Conservation (phyloP, 2,113 vertebrate species). For the Mus spicilegus region DNA sequence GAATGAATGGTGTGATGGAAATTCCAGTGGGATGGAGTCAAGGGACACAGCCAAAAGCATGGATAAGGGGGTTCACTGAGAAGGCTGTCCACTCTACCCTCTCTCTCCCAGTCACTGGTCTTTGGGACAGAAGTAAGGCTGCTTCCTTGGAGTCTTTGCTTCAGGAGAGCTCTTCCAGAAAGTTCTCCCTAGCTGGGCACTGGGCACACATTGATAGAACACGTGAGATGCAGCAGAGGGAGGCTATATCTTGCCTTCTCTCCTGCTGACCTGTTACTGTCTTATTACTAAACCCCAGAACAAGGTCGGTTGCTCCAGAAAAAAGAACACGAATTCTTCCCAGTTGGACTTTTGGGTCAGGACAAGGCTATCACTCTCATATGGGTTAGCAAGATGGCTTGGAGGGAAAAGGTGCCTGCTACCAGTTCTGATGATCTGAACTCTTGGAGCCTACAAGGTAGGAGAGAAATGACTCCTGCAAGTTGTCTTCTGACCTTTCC, state of each 20-base stretch:
- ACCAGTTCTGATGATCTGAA: background rate
- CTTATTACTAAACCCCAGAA: background rate
- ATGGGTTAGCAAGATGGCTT: background rate
- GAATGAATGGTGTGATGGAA: conserved; percentile 24
- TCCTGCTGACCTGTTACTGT: background rate
- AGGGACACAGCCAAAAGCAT: background rate
- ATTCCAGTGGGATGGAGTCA: background rate
- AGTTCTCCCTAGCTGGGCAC: background rate
- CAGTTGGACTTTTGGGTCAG: background rate
- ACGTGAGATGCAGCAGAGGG: background rate
- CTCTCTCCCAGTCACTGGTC: background rate
- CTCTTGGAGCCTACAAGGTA: background rate
- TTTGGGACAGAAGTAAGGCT: background rate
- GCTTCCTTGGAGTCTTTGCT: background rate
- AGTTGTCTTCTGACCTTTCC: background rate
- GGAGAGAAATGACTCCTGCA: background rate
- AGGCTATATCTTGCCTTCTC: background rate
- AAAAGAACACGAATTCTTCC: background rate
- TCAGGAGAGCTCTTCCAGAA: background rate
- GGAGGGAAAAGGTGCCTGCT: background rate
- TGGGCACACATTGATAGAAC: background rate
- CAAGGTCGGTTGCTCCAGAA: background rate
- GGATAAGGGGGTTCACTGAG: background rate
- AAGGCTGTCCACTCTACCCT: background rate
- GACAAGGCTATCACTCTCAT: background rate